Evolutionary conservation across 2,888 invertebrate genomes (phyloP).

Genomic region (Omphaloscelis lunosa): DNA sequence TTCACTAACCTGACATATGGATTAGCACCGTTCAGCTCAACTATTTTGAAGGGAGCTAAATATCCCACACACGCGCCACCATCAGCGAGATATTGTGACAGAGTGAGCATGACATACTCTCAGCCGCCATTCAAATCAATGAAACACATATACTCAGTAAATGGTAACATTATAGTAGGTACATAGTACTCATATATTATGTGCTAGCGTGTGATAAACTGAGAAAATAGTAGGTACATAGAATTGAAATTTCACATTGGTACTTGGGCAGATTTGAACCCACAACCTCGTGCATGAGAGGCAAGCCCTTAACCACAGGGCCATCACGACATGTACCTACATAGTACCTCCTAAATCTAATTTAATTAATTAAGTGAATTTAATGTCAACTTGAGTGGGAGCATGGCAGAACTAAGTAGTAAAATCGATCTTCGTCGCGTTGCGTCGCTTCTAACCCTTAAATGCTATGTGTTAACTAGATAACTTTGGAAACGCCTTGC

Average conservation of each 20-base stretch:
- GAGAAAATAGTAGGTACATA: too few relatives aligned
- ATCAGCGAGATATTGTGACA: too few relatives aligned
- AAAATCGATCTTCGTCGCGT: constrained; percentile 20
- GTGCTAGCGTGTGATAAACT: too few relatives aligned
- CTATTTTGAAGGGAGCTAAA: too few relatives aligned
- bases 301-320: not conserved
- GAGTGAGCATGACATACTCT: too few relatives aligned
- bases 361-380: constrained; percentile 22
- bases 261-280: not conserved
- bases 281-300: not conserved
- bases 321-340: not conserved
- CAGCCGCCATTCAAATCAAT: too few relatives aligned
- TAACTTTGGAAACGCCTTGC: constrained; percentile 32
- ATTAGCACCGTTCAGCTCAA: too few relatives aligned
- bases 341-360: not conserved
- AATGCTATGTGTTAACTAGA: constrained; percentile 35
- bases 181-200: too few relatives aligned
- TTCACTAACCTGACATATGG: too few relatives aligned
- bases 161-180: too few relatives aligned
- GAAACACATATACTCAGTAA: too few relatives aligned
- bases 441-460: not conserved
- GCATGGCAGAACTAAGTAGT: constrained; percentile 20
- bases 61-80: too few relatives aligned
- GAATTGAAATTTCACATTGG: not conserved
- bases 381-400: constrained; percentile 4